A percentile compares a stretch with the other conserved stretches of the same genome.
Evolutionary conservation across 2,888 invertebrate genomes (phyloP).

Genomic region (Orthosia incerta): DNA sequence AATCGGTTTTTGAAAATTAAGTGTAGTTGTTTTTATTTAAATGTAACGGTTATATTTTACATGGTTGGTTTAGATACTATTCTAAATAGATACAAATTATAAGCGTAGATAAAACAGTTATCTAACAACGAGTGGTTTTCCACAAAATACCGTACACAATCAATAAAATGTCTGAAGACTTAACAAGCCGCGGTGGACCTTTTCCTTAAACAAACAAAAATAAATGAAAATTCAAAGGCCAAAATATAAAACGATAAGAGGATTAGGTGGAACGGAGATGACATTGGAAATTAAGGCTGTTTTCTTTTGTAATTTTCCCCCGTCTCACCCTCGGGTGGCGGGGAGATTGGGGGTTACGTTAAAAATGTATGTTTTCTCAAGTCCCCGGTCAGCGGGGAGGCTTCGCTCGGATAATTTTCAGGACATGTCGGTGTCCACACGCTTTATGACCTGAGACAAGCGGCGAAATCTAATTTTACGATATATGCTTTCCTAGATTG

Average conservation of each 20-base stretch:
- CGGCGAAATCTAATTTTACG: slow-evolving; percentile 67
- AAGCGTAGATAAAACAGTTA: not conserved
- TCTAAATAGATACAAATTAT: not conserved
- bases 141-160: slow-evolving; percentile 67
- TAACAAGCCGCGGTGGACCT: slow-evolving; percentile 75
- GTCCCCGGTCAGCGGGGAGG: slow-evolving; percentile 78
- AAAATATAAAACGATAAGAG: slow-evolving; percentile 91
- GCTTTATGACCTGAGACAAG: slow-evolving; percentile 76
- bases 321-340: slow-evolving; percentile 81
- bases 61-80: not conserved
- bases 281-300: slow-evolving; percentile 91
- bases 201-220: slow-evolving; percentile 90
- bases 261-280: slow-evolving; percentile 91
- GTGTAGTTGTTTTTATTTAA: slow-evolving; percentile 13
- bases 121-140: slow-evolving; percentile 25
- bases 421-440: slow-evolving; percentile 79
- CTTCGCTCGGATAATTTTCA: slow-evolving; percentile 82
- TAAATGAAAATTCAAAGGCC: slow-evolving; percentile 91
- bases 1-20: slow-evolving; percentile 48
- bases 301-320: slow-evolving; percentile 91
- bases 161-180: slow-evolving; percentile 77
- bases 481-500: slow-evolving; percentile 54
- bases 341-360: slow-evolving; percentile 79
- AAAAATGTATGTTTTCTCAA: slow-evolving; percentile 88
- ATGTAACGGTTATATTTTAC: slow-evolving; percentile 5